Evolutionary conservation across 2,888 invertebrate genomes (phyloP), one percentile per base, ranked within the genome.

Genomic region (Tinea pellionella): DNA sequence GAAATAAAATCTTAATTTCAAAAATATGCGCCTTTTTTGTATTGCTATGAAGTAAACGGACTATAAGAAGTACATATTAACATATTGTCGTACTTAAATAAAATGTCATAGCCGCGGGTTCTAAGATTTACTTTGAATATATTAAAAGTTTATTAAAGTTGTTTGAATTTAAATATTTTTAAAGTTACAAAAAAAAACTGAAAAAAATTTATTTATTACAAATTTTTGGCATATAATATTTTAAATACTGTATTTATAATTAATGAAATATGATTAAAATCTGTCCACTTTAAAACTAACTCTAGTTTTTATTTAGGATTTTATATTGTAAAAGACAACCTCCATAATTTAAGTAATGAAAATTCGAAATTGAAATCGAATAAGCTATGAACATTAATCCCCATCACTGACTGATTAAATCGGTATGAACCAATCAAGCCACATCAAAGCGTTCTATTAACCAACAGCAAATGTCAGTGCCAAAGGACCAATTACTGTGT

Each of bases 401-500:
- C 9, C 15, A 47, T 47, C 13, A 47, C 47, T 2, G 15, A 15
- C 9, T 47, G 24, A 53, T 53, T 53, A 53, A 47, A 16, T 66
- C 67, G 69, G 64, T 70, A 69, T 30, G 16, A 43, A 43, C 74
- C 80, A 81, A 83, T 83, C 80, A 80, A 72, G 71, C 69, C 64
- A 77, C 76, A 78, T 84, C 83, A 85, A 84, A 86, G 81, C 68
- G 64, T 65, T 68, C 67, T 70, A 72, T 73, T 70, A 70, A 71
- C 68, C 73, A 68, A 55, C 19, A 19, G 11, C 19, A 24, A 53
- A 24, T 53, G 60, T 24, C 57, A 77, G 76, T 78, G 74, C 71
- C 77, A 71, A 66, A 77, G 78, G 77, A 79, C 77, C 83, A 83
- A 85, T 87, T 83, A 86, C 77, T 75, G 71, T 72, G 76, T 75